Evolutionary conservation across 2,797 vertebrate species (phyloP).

Genomic region (Rousettus madagascariensis): DNA sequence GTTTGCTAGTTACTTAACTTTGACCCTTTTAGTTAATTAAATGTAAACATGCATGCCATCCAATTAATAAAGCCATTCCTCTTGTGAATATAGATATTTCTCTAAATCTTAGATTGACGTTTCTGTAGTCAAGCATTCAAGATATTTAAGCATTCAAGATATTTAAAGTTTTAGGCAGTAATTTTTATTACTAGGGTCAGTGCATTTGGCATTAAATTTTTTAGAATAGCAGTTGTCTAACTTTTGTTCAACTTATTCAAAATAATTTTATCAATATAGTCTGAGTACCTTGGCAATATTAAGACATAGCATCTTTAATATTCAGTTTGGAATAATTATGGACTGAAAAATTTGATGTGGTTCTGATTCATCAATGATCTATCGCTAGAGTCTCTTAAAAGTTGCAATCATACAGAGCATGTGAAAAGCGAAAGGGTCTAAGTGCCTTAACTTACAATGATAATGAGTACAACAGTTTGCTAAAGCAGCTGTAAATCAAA

Average conservation of each 20-base stretch:
- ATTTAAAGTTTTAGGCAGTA: conserved; percentile 57
- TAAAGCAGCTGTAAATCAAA: conserved; percentile 83
- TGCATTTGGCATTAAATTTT: not conserved
- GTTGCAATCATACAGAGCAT: conserved; percentile 69
- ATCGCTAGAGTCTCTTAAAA: conserved; percentile 77
- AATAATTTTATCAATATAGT: conserved; percentile 49
- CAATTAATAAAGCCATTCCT: conserved; percentile 79
- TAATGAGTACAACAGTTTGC: conserved; percentile 82
- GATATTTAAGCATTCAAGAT: conserved; percentile 50
- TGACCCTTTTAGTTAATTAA: conserved; percentile 77
- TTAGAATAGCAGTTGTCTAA: conserved; percentile 9
- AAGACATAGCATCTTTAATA: conserved; percentile 48
- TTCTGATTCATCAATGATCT: conserved; percentile 73
- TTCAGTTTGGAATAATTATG: conserved; percentile 66
- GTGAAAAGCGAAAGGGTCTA: conserved; percentile 72
- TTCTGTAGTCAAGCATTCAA: conserved; percentile 45
- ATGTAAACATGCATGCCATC: conserved; percentile 65
- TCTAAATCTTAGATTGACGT: conserved; percentile 70
- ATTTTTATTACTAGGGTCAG: not conserved
- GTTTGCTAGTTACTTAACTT: conserved; percentile 62
- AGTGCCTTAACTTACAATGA: conserved; percentile 73
- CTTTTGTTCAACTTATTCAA: conserved; percentile 44
- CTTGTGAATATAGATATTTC: conserved; percentile 72
- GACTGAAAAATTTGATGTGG: conserved; percentile 63
- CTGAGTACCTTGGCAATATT: not conserved